Percentiles rank a stretch among this genome's conserved stretches.
These are phyloP conservation scores for Agrilus planipennis DNA, from an alignment of 1,140 invertebrate species.

Conservation along the genomic window DNA sequence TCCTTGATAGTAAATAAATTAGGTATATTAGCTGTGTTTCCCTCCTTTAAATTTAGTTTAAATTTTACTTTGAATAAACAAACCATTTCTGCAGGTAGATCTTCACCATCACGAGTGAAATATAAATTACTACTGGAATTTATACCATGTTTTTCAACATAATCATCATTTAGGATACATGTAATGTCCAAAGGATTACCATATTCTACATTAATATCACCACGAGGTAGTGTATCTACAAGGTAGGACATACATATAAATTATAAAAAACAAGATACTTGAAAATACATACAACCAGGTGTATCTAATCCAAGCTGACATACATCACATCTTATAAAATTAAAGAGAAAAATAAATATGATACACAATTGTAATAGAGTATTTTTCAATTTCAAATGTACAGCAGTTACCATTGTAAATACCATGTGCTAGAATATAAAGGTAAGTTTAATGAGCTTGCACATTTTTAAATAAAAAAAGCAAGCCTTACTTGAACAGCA, in stretches of 20 bases:
- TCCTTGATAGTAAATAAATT: no score
- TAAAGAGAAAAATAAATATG: neutral
- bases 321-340: neutral
- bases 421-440: neutral
- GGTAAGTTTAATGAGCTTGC: neutral
- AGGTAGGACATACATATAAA: neutral
- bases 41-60: no score
- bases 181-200: conserved; percentile 18
- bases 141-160: conserved; percentile 1
- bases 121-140: conserved; percentile 13
- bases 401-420: neutral
- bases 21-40: no score
- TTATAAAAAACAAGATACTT: neutral
- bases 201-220: conserved; percentile 15
- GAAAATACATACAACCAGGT: conserved; percentile 2
- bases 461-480: neutral
- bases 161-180: conserved; percentile 13
- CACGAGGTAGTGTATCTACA: conserved; percentile 15
- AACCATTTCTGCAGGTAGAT: conserved; percentile 13
- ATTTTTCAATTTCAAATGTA: neutral
- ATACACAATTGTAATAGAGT: neutral
- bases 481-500: no score
- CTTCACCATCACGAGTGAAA: conserved; percentile 8
- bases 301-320: neutral
- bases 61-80: neutral